Base-by-base conservation (phyloP, 1,140 invertebrate species). In the Nomia melanderi region DNA sequence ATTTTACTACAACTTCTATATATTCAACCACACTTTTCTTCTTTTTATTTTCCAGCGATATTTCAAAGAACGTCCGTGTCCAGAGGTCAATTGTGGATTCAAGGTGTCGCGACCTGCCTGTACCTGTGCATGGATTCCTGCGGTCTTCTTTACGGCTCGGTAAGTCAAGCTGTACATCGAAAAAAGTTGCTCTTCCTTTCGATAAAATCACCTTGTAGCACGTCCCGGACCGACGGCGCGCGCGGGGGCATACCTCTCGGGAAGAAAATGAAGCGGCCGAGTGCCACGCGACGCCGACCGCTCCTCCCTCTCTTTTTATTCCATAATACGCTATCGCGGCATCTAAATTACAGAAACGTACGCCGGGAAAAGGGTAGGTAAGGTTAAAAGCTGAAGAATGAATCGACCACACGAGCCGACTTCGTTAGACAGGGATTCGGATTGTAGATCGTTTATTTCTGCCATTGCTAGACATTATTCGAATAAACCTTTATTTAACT, bases 91-190 rank as follows among this genome's bases (percentile, higher is more conserved):
- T 93, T 97, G 90, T 96, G 95, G 92, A 96, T 97, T 87, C 96
- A 96, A 93, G 95, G 96, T 89, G 94, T 96, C 74, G 95, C 96
- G 84, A 96, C 96, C 77, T 96, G 96, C 90, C 93, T 96, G 88
- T 97, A 94, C 93, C 95, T 97, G 87, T 97, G 96, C 90, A 96
- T 97, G 96, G 96, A 96, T 92, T 93, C 94, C 79, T 97, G 96
- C 90, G 96, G 96, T 90, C 93, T 95, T 88, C 94, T 96, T 79
- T 97, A 97, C 93, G 96, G 96, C 89, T 96, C 96, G 94, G 96
- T 97, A 94, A 95, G 96, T 95, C 29, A 72, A 79, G 20, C 44
- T 62, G 27, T 54, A 36, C 41, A 0, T 54, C 7, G n/a, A 59
- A 56, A 60, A 78, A 78, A 53, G 23, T 79, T 54, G 63, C 44